These are phyloP conservation scores for Leuciscus idus DNA, from an alignment of 2,113 vertebrate genomes.

Conservation along the genomic window DNA sequence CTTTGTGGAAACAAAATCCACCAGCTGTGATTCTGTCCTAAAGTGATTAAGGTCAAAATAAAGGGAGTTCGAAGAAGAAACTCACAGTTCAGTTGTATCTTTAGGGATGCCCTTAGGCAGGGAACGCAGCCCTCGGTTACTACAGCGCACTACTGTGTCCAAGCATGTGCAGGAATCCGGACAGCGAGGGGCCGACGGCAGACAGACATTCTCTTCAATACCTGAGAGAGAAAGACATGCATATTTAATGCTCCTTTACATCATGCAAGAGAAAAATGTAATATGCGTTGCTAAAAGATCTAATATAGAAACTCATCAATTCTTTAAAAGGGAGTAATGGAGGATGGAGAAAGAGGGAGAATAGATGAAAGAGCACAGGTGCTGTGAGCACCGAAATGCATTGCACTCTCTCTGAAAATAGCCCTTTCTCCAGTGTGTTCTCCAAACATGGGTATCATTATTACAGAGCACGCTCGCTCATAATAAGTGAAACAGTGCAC, in stretches of 20 bases:
- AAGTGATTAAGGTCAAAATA: not conserved
- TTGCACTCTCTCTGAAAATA: conserved; percentile 16
- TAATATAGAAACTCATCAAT: conserved; percentile 61
- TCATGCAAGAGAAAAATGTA: conserved; percentile 40
- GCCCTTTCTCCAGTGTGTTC: not conserved
- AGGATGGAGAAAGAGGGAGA: conserved; percentile 16
- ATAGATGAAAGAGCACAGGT: conserved; percentile 42
- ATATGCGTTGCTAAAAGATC: conserved; percentile 41
- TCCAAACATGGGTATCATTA: conserved; percentile 39
- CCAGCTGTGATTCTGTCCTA: not conserved
- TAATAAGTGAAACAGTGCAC: conserved; percentile 61
- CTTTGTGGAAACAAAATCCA: not conserved
- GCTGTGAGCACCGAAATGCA: conserved; percentile 24
- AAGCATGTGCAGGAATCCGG: conserved; percentile 92
- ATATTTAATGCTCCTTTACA: conserved; percentile 53
- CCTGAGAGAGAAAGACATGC: conserved; percentile 69
- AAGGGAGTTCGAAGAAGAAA: conserved; percentile 47
- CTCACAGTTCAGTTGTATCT: conserved; percentile 97
- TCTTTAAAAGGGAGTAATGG: conserved; percentile 49
- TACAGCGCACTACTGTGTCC: conserved; percentile 93
- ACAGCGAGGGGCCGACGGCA: conserved; percentile 84
- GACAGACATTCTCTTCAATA: conserved; percentile 90
- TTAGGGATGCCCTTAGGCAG: conserved; percentile 95
- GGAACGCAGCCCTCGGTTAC: conserved; percentile 86
- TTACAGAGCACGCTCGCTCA: conserved; percentile 50